These are phyloP conservation scores for Coleophora flavipennella DNA, from an alignment of 2,888 invertebrate species.

Conservation along the genomic window DNA sequence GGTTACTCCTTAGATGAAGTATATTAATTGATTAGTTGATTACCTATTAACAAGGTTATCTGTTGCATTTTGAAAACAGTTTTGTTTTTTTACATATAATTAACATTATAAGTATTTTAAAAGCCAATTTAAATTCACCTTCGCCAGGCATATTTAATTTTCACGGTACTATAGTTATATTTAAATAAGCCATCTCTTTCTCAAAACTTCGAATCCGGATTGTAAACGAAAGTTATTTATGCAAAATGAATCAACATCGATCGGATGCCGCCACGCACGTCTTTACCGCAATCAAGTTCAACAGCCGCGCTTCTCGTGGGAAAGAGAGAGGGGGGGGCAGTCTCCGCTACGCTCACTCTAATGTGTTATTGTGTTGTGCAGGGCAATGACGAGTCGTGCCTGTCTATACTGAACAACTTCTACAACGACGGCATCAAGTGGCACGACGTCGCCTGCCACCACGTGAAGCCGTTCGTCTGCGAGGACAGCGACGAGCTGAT, in stretches of 20 bases:
- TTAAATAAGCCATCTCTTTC: neutral
- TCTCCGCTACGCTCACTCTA: constrained; percentile 1
- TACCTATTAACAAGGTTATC: too few species aligned
- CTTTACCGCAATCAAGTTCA: constrained; percentile 3
- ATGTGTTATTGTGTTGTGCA: constrained; percentile 30
- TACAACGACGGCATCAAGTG: constrained; percentile 90
- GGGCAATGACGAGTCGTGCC: constrained; percentile 93
- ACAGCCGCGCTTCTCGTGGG: constrained; percentile 5
- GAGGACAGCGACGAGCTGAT: constrained; percentile 92
- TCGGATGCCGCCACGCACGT: constrained; percentile 2
- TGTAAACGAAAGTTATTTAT: too few species aligned
- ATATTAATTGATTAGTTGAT: too few species aligned
- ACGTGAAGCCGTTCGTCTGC: constrained; percentile 90
- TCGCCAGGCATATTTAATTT: neutral
- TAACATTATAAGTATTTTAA: too few species aligned
- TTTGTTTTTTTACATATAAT: too few species aligned
- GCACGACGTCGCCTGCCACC: constrained; percentile 91
- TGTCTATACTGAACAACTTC: constrained; percentile 92
- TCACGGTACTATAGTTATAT: neutral
- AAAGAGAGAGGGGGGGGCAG: constrained; percentile 2
- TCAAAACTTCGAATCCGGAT: neutral
- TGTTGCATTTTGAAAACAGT: too few species aligned
- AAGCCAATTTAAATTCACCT: too few species aligned
- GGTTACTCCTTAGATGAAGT: too few species aligned
- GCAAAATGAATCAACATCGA: neutral